A percentile compares a stretch with the other conserved stretches of the same genome.
These are phyloP conservation scores for Pedetes capensis DNA, from an alignment of 2,113 vertebrate genomes.

Conservation along the genomic window DNA sequence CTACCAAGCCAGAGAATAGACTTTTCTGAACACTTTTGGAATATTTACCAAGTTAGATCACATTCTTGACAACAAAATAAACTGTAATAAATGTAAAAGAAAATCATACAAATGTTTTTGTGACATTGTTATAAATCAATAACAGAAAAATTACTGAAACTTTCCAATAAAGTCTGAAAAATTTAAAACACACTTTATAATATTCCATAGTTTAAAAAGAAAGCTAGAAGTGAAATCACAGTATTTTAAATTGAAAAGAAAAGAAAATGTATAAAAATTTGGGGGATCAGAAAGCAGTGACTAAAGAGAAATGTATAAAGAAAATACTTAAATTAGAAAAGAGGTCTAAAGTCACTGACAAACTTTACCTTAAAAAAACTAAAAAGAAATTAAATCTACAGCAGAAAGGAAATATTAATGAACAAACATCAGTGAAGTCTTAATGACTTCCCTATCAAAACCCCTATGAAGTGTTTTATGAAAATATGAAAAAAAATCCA, in stretches of 20 bases:
- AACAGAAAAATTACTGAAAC: background rate
- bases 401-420: background rate
- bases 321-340: background rate
- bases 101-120: background rate
- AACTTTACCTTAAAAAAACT: background rate
- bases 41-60: background rate
- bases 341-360: background rate
- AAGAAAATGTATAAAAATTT: background rate
- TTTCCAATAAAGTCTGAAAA: background rate
- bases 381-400: background rate
- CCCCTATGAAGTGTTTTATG: background rate
- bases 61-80: background rate
- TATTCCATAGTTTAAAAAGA: background rate
- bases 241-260: background rate
- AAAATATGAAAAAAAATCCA: slow-evolving; percentile 19
- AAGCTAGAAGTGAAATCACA: background rate
- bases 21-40: background rate
- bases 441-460: background rate
- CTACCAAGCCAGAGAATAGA: too few species aligned
- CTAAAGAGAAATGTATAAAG: background rate
- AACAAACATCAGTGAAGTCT: background rate
- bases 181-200: background rate
- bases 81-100: background rate
- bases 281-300: background rate
- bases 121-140: background rate